These are phyloP conservation scores for Pseudopodoces humilis DNA, from an alignment of 2,113 vertebrate species.

Conservation along the genomic window DNA sequence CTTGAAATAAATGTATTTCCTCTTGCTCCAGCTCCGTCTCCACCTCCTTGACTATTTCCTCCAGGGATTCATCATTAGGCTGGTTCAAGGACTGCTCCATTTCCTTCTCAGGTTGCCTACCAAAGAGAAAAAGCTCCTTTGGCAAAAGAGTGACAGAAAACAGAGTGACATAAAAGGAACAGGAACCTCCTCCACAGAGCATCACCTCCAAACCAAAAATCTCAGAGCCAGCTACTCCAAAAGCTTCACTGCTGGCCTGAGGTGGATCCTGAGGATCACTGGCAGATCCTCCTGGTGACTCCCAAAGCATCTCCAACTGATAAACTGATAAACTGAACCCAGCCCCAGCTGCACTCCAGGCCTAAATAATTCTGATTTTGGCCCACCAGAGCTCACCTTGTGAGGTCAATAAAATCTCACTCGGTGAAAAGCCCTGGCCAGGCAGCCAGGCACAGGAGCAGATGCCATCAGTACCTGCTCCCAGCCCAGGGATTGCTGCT, in stretches of 20 bases:
- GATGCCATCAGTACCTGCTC: neutral
- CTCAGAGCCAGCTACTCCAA: neutral
- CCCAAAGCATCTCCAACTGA: neutral
- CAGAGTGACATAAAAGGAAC: fast-evolving
- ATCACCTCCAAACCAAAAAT: neutral
- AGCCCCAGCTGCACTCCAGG: neutral
- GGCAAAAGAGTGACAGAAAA: neutral
- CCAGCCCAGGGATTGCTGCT: neutral
- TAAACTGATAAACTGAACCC: no score
- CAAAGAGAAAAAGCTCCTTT: neutral
- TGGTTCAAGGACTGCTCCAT: neutral
- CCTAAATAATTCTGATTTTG: fast-evolving
- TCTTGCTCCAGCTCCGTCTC: slow-evolving; percentile 32
- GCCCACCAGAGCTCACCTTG: neutral
- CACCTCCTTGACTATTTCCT: slow-evolving; percentile 8
- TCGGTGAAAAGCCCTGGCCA: neutral
- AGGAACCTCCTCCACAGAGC: neutral
- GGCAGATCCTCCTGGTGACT: neutral
- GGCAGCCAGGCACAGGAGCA: neutral
- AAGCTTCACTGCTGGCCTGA: neutral
- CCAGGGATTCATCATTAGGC: neutral
- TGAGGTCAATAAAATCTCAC: neutral
- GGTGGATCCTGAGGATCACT: neutral
- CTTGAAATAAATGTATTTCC: slow-evolving; percentile 18
- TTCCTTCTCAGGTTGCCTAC: slow-evolving; percentile 28